Evolutionary conservation across 2,113 vertebrate species (phyloP).

Genomic region (Etia nguti): DNA sequence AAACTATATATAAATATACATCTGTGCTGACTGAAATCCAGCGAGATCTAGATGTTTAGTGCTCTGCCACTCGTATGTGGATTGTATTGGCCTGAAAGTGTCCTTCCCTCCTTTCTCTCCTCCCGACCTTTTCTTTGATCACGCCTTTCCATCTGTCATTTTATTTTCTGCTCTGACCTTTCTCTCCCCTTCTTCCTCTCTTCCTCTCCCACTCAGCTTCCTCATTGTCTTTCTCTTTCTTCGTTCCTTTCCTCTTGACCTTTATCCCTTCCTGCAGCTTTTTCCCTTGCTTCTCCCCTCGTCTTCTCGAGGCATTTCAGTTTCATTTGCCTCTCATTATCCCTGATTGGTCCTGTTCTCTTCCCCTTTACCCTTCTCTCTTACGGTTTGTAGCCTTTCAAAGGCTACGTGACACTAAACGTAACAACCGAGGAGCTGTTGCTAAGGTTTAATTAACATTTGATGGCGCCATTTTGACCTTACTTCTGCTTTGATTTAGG

Average conservation of each 20-base stretch:
- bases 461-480: background rate
- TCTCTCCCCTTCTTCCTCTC: background rate
- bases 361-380: background rate
- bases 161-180: conserved; percentile 37
- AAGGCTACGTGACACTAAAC: background rate
- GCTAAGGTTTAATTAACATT: background rate
- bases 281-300: background rate
- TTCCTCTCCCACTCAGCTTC: conserved; percentile 3
- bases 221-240: conserved; percentile 30
- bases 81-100: background rate
- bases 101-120: background rate
- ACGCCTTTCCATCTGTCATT: conserved; percentile 21
- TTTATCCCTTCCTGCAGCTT: conserved; percentile 2
- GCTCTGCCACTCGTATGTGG: background rate
- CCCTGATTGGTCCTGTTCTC: background rate
- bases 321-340: background rate
- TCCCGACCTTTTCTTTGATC: conserved; percentile 30
- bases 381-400: background rate
- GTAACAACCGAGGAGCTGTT: background rate
- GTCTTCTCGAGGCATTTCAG: background rate
- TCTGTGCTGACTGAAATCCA: background rate
- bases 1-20: background rate
- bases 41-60: background rate
- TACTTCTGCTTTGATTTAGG: conserved; percentile 4
- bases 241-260: conserved; percentile 33